Base-by-base conservation (phyloP, 2,797 vertebrate genomes). In the Cyprinella venusta region DNA sequence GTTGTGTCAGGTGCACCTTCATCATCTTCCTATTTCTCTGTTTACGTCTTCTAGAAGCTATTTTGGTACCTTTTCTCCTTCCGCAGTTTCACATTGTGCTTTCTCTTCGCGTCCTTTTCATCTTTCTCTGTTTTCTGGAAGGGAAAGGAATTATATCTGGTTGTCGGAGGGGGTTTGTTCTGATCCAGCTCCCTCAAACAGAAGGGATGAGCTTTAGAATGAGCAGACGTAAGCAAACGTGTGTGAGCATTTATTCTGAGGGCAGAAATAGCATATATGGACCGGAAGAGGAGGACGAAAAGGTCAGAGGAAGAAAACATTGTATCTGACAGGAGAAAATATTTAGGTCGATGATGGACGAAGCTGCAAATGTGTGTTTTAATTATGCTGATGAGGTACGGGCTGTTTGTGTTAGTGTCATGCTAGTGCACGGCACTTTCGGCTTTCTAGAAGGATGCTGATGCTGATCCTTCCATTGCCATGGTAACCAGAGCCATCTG, bases 401-500 rank as follows among this genome's bases (percentile, higher is more conserved):
- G 79, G 38, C 42, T 40, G 71, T 70, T 40, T 74, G 74, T 36
- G 74, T 52, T 45, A 50, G 54, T 50, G 38, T 79, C 38, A 74
- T 63, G 63, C 21, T 59, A 75, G 75, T 69, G 30, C 5, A 15
- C 40, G 36, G 16, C 26, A 30, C 19, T 42, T 64, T 80, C 19
- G 1, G 40, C 78, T 59, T 54, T 59, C 24, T 83, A 65, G 59
- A 84, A 88, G 85, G 89, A 84, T 91, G 89, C 83, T 65, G 88
- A 90, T 90, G 87, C 91, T 91, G 92, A 91, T 89, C 89, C 86
- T 84, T 83, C 87, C 90, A 92, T 93, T 70, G 87, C 91, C 90
- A 90, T 90, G 86, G 91, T 87, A 92, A 93, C 93, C 89, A 52
- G 56, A 84, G 88, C 91, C 93, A 92, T 94, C 93, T 93, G 92